Evolutionary conservation across 2,888 invertebrate species (phyloP).

Genomic region (Aplocera efformata): DNA sequence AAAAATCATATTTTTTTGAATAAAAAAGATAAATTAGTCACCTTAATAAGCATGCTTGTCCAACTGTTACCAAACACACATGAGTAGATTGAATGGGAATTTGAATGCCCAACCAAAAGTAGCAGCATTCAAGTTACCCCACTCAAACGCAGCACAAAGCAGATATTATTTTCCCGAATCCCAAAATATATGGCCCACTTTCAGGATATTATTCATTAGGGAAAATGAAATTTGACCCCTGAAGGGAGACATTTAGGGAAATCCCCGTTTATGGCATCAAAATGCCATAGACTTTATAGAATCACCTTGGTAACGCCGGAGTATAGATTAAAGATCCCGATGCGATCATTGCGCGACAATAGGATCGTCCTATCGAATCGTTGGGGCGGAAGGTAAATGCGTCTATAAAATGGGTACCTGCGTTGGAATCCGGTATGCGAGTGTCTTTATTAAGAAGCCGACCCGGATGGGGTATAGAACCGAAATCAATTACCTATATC

Average conservation of each 20-base stretch:
- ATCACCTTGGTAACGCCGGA: conserved; percentile 22
- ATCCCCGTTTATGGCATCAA: conserved; percentile 29
- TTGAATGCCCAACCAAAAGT: no score
- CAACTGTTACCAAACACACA: no score
- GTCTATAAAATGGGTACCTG: no score
- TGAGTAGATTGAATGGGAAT: no score
- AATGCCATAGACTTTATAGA: conserved; percentile 18
- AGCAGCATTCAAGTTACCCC: conserved; percentile 18
- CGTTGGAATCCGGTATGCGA: no score
- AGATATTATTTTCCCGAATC: conserved; percentile 53
- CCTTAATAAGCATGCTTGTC: no score
- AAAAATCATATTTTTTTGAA: no score
- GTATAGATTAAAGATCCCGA: conserved; percentile 19
- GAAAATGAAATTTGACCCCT: conserved; percentile 62
- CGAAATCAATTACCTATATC: no score
- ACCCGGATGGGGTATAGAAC: no score
- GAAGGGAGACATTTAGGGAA: conserved; percentile 19
- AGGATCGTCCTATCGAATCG: no score
- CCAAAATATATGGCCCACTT: conserved; percentile 63
- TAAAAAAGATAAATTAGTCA: no score
- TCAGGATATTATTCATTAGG: conserved; percentile 64
- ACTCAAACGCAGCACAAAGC: conserved; percentile 36
- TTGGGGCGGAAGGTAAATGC: background rate
- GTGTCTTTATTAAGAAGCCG: no score
- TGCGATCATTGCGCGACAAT: conserved; percentile 12